Evolutionary conservation across 1,140 invertebrate species (phyloP).

Genomic region (Ceratina japonica): DNA sequence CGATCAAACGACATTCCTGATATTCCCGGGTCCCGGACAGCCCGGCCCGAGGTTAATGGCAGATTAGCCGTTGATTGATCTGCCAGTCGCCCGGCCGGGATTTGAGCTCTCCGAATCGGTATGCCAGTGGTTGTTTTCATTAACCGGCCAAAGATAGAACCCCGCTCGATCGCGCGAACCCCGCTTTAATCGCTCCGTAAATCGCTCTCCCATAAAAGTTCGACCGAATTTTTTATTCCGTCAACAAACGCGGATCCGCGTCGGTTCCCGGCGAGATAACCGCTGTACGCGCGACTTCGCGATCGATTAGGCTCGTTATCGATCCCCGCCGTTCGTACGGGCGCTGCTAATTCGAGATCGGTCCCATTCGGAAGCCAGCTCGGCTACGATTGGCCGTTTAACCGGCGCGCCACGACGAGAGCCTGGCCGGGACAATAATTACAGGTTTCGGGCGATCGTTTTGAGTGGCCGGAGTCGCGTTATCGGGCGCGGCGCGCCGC

Average conservation of each 20-base stretch:
- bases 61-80: slow-evolving; percentile 59
- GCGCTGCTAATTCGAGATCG: neutral
- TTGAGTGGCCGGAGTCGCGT: slow-evolving; percentile 24
- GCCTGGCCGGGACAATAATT: neutral
- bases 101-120: slow-evolving; percentile 45
- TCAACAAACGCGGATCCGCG: too few relatives aligned
- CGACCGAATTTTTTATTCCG: too few relatives aligned
- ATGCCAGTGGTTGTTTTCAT: slow-evolving; percentile 39
- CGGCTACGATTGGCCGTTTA: slow-evolving; percentile 10
- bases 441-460: slow-evolving; percentile 33
- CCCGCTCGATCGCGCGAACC: too few relatives aligned
- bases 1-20: slow-evolving; percentile 35
- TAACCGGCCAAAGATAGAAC: neutral
- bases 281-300: too few relatives aligned
- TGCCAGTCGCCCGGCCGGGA: slow-evolving; percentile 40
- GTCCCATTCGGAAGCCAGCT: neutral
- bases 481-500: slow-evolving; percentile 28
- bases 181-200: neutral
- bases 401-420: neutral
- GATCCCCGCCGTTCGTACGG: neutral
- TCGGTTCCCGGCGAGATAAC: too few relatives aligned
- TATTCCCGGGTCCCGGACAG: slow-evolving; percentile 44
- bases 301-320: neutral
- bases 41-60: slow-evolving; percentile 47
- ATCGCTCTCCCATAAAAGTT: neutral